Conservation (phyloP, 30 jellyfish, hydroid and myxozoan species). For the Aurelia coerulea region DNA sequence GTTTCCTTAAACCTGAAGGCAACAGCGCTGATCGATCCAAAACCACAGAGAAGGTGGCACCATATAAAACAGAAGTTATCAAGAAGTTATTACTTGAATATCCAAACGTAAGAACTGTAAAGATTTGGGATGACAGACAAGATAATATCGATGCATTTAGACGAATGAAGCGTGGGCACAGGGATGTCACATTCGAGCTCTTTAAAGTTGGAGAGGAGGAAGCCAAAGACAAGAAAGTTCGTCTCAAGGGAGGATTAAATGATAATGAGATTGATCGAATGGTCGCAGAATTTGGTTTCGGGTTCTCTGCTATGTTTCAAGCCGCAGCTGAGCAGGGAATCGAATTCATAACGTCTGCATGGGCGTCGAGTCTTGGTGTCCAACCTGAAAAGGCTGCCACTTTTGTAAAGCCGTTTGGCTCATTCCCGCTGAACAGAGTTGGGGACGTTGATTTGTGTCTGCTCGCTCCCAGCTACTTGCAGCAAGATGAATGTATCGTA, state of each 20-base stretch:
- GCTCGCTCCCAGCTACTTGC: constrained; percentile 69
- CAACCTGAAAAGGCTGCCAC: constrained; percentile 14
- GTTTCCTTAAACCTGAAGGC: constrained; percentile 81
- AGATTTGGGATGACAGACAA: constrained; percentile 95
- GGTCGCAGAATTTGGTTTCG: constrained; percentile 62
- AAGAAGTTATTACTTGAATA: constrained; percentile 54
- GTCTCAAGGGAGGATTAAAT: neutral
- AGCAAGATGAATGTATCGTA: constrained; percentile 67
- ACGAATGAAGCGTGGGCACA: constrained; percentile 40
- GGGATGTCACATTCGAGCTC: constrained; percentile 61
- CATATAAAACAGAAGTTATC: constrained; percentile 66
- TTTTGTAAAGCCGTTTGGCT: constrained; percentile 77
- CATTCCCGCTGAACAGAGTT: constrained; percentile 71
- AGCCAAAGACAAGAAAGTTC: neutral
- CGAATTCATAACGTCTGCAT: constrained; percentile 62
- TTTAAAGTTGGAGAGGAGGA: constrained; percentile 59
- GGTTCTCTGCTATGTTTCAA: constrained; percentile 19
- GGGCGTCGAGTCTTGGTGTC: constrained; percentile 59
- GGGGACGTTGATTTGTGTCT: constrained; percentile 92
- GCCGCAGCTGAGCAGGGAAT: constrained; percentile 68
- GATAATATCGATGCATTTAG: constrained; percentile 77
- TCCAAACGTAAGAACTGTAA: constrained; percentile 68
- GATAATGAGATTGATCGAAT: constrained; percentile 10
- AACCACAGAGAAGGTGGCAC: constrained; percentile 38
- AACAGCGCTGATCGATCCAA: constrained; percentile 3